A percentile compares a stretch with the other conserved stretches of the same genome.
These are phyloP conservation scores for Aleiodes sp. DNA, from an alignment of 1,140 invertebrate species.

Conservation along the genomic window DNA sequence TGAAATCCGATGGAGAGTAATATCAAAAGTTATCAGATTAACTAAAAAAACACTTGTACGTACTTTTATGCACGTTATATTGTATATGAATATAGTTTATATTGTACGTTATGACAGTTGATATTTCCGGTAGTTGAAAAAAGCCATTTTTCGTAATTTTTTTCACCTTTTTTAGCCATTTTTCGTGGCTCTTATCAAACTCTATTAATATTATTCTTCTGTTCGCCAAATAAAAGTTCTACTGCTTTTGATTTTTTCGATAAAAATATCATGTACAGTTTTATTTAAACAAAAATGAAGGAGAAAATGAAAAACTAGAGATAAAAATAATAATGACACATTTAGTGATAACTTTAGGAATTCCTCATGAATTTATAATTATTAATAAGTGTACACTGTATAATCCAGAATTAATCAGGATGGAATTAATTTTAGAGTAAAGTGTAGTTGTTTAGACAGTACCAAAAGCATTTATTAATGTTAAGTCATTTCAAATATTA, in stretches of 20 bases:
- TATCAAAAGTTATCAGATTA: neutral
- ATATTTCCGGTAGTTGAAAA: neutral
- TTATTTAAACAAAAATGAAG: neutral
- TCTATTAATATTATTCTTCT: neutral
- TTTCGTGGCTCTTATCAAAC: neutral
- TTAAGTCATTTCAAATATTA: conserved; percentile 10
- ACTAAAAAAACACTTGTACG: conserved; percentile 1
- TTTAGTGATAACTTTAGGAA: conserved; percentile 1
- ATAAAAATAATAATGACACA: neutral
- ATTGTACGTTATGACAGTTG: conserved; percentile 14
- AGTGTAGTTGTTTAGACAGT: conserved; percentile 25
- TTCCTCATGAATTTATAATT: conserved; percentile 25
- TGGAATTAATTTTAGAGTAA: conserved; percentile 24
- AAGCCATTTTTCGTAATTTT: conserved; percentile 17
- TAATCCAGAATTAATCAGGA: conserved; percentile 2
- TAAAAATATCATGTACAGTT: conserved; percentile 17
- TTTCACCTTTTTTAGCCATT: neutral
- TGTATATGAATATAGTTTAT: conserved; percentile 25
- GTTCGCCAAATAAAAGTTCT: neutral
- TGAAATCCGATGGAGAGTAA: neutral
- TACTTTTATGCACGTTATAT: conserved; percentile 21
- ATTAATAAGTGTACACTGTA: neutral
- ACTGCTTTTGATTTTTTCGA: neutral
- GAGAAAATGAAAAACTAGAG: neutral
- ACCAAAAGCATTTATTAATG: conserved; percentile 32